Conservation (phyloP, 2,797 vertebrate species). For the Anas capensis region DNA sequence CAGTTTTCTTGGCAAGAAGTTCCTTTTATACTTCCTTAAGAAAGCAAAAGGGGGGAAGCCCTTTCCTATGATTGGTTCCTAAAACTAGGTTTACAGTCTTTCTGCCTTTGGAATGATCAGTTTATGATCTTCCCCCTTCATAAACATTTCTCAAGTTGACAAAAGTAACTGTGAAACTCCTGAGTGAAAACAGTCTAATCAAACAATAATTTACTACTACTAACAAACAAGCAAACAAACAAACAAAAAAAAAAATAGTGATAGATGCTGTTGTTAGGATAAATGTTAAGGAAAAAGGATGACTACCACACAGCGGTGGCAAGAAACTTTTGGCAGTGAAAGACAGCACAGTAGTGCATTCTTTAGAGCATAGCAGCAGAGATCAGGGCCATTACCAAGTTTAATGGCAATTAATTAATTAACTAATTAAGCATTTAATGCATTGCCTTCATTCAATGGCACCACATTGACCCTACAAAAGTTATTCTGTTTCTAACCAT, state of each 20-base stretch:
- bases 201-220: not conserved
- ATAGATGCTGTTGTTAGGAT: not conserved
- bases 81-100: not conserved
- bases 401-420: no score
- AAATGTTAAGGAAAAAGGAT: not conserved
- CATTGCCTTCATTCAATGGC: not conserved
- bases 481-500: not conserved
- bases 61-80: not conserved
- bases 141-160: not conserved
- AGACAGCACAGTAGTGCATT: accelerated
- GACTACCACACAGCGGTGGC: accelerated
- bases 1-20: not conserved
- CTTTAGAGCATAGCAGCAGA: accelerated
- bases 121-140: not conserved
- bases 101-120: not conserved
- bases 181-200: not conserved
- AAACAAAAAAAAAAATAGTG: not conserved
- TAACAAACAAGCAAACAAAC: no score
- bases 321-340: not conserved
- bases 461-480: not conserved
- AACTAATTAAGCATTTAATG: not conserved
- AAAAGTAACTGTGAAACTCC: not conserved
- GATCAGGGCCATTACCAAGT: accelerated
- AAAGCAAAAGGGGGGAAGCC: not conserved
- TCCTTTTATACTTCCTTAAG: not conserved